Evolutionary conservation across 2,113 vertebrate genomes (phyloP).

Genomic region (Oxyura jamaicensis): DNA sequence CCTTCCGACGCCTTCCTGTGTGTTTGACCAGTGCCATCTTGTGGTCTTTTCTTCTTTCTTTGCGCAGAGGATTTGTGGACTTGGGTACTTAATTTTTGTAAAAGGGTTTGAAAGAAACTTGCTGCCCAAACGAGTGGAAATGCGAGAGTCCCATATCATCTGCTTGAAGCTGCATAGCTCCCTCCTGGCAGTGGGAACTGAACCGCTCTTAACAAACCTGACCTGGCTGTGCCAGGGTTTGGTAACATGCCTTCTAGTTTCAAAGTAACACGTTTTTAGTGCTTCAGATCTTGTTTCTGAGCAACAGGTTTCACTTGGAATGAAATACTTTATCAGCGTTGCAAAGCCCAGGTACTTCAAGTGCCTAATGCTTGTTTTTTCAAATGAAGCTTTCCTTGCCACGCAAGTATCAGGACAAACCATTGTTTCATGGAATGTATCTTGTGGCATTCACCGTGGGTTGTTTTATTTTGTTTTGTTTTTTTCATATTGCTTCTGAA

Average conservation of each 20-base stretch:
- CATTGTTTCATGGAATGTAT: background rate
- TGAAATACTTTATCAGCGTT: background rate
- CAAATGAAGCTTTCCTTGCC: background rate
- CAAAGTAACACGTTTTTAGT: background rate
- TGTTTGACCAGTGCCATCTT: constrained; percentile 58
- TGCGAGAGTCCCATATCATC: background rate
- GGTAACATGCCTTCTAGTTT: background rate
- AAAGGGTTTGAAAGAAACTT: background rate
- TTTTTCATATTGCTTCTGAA: background rate
- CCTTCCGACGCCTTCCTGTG: background rate
- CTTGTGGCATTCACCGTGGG: background rate
- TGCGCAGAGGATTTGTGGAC: no score
- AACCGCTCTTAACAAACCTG: background rate
- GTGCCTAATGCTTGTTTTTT: background rate
- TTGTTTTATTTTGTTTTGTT: no score
- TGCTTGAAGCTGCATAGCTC: background rate
- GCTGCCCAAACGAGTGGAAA: background rate
- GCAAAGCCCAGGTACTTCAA: background rate
- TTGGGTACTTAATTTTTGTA: background rate
- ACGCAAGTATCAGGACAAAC: background rate
- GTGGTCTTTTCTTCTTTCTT: background rate
- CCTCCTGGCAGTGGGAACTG: background rate
- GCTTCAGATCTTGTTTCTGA: constrained; percentile 29
- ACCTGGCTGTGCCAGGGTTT: background rate
- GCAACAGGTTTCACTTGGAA: constrained; percentile 38